Evolutionary conservation across 2,113 vertebrate species (phyloP).

Genomic region (Thymallus thymallus): DNA sequence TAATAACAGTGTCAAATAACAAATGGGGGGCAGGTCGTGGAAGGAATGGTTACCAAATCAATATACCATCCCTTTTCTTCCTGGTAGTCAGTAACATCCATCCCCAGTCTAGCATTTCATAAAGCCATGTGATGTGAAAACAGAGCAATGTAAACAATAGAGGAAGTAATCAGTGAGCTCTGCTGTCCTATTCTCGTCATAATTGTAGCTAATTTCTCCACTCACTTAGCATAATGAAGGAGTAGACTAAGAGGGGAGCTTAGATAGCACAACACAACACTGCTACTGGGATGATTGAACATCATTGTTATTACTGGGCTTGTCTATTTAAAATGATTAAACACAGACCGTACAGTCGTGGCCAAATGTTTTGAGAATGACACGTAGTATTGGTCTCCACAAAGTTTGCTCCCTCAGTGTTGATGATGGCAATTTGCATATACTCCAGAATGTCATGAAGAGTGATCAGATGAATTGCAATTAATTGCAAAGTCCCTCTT

Average conservation of each 20-base stretch:
- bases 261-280: not conserved
- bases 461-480: no score
- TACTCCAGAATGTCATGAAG: no score
- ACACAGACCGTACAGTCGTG: no score
- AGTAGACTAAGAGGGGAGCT: not conserved
- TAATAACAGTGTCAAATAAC: slow-evolving; percentile 48
- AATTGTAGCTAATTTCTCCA: slow-evolving; percentile 46
- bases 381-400: no score
- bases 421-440: no score
- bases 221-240: not conserved
- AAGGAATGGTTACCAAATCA: no score
- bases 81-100: no score
- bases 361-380: no score
- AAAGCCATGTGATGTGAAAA: slow-evolving; percentile 1
- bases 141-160: slow-evolving; percentile 2
- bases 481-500: no score
- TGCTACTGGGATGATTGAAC: not conserved
- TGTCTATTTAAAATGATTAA: not conserved
- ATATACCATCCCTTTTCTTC: no score
- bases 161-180: slow-evolving; percentile 37
- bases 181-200: slow-evolving; percentile 37
- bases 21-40: slow-evolving; percentile 3
- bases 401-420: no score
- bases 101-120: not conserved
- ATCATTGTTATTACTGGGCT: not conserved